These are phyloP conservation scores for Caenorhabditis sp. DNA, from an alignment of 2,888 invertebrate species.

Conservation along the genomic window DNA sequence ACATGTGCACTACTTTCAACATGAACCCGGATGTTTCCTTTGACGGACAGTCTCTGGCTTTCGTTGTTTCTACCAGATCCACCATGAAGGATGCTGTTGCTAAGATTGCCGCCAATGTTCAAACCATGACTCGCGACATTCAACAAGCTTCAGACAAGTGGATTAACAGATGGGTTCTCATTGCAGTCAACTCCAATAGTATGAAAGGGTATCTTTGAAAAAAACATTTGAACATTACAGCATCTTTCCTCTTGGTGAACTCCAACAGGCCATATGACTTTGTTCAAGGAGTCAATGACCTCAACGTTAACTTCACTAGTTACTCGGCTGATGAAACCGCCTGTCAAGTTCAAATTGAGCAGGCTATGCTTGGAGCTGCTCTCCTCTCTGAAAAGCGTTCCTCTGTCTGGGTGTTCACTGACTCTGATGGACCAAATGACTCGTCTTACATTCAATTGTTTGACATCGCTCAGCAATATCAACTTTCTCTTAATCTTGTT, in stretches of 20 bases:
- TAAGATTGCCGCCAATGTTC: conserved; percentile 57
- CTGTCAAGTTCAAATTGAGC: conserved; percentile 70
- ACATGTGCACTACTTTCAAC: conserved; percentile 67
- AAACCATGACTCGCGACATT: conserved; percentile 67
- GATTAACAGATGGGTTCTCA: conserved; percentile 72
- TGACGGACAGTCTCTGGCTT: conserved; percentile 69
- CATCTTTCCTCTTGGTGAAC: conserved; percentile 42
- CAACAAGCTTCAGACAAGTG: conserved; percentile 68
- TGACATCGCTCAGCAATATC: conserved; percentile 57
- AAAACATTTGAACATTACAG: conserved; percentile 43
- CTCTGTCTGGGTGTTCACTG: conserved; percentile 75
- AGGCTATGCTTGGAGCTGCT: conserved; percentile 66
- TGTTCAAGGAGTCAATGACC: conserved; percentile 59
- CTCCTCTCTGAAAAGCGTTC: conserved; percentile 66
- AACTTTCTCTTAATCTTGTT: conserved; percentile 57
- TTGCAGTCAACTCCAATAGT: conserved; percentile 69
- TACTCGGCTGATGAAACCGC: conserved; percentile 54
- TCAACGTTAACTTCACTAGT: conserved; percentile 61
- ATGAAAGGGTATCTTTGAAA: background rate
- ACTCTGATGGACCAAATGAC: conserved; percentile 69
- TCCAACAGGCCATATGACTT: conserved; percentile 64
- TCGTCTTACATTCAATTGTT: conserved; percentile 48
- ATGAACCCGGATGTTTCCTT: conserved; percentile 64
- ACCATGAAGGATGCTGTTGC: conserved; percentile 69
- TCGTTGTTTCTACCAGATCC: conserved; percentile 72